phyloP scores from a whole-genome alignment of 1,140 invertebrate genomes.

The Vollenhovia emeryi region DNA sequence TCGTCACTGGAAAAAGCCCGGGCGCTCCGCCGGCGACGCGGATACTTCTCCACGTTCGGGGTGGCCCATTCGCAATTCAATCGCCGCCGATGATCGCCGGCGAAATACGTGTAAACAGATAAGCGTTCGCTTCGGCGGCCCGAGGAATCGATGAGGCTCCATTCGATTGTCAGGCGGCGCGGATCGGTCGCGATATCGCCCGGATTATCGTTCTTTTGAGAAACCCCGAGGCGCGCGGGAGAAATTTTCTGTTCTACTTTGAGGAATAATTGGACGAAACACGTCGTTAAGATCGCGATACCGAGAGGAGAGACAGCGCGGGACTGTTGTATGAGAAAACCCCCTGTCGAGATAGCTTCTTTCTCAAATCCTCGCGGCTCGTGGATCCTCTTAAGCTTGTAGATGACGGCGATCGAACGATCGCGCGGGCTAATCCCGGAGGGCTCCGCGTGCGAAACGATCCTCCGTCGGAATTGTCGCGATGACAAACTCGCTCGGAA shows the following conservation, averaged over 20 bases:
- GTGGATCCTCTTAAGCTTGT: not conserved
- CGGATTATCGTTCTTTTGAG: not conserved
- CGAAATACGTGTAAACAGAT: slow-evolving; percentile 64
- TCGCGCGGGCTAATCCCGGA: too few species aligned
- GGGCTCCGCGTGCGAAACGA: not conserved
- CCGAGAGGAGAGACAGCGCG: not conserved
- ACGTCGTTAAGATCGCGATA: not conserved
- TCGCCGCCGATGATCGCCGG: slow-evolving; percentile 48
- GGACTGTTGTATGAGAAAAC: not conserved
- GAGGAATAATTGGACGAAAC: not conserved
- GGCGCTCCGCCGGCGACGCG: slow-evolving; percentile 58
- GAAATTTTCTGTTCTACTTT: not conserved
- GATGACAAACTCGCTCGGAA: not conserved
- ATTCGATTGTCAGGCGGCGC: not conserved
- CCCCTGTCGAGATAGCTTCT: not conserved
- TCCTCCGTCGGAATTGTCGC: not conserved
- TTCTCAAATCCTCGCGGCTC: not conserved
- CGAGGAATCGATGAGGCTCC: slow-evolving; percentile 1
- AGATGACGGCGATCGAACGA: too few species aligned
- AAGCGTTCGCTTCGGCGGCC: not conserved
- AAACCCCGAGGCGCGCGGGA: not conserved
- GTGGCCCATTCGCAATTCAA: slow-evolving; percentile 73
- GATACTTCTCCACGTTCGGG: slow-evolving; percentile 69
- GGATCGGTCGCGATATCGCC: not conserved
- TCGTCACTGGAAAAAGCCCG: slow-evolving; percentile 71